phyloP scores from a whole-genome alignment of 2,888 invertebrate species.

The Mystacides longicornis region DNA sequence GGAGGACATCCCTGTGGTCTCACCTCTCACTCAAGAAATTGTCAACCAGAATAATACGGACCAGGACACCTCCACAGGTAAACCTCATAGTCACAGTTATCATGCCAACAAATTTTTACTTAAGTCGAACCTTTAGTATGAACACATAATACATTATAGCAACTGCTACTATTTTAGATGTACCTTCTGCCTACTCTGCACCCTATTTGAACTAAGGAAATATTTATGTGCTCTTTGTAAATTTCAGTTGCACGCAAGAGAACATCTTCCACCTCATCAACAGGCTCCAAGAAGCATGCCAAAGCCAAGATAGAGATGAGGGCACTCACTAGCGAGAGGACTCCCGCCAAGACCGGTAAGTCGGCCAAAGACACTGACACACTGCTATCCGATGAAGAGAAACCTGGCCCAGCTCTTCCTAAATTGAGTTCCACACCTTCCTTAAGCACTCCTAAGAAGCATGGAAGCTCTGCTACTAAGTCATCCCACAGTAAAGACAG shows the following conservation, averaged over 20 bases:
- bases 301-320: conserved; percentile 47
- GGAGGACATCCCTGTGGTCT: conserved; percentile 13
- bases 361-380: not conserved
- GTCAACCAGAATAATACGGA: too few species aligned
- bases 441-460: not conserved
- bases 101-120: too few species aligned
- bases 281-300: conserved; percentile 32
- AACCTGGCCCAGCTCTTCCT: not conserved
- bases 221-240: too few species aligned
- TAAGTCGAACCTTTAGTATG: too few species aligned
- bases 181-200: too few species aligned
- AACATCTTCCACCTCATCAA: conserved; percentile 6
- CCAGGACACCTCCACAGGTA: too few species aligned
- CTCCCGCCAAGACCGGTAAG: not conserved
- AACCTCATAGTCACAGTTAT: too few species aligned
- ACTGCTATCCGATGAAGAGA: not conserved
- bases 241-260: conserved; percentile 11
- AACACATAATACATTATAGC: too few species aligned
- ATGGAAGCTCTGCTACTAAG: not conserved
- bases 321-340: conserved; percentile 30
- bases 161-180: too few species aligned
- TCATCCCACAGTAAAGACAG: not conserved
- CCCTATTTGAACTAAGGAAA: too few species aligned
- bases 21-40: too few species aligned
- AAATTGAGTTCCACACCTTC: not conserved